Evolutionary conservation across 2,888 invertebrate genomes (phyloP), one percentile per base, ranked within the genome.

Genomic region (Pterobdella sp.): DNA sequence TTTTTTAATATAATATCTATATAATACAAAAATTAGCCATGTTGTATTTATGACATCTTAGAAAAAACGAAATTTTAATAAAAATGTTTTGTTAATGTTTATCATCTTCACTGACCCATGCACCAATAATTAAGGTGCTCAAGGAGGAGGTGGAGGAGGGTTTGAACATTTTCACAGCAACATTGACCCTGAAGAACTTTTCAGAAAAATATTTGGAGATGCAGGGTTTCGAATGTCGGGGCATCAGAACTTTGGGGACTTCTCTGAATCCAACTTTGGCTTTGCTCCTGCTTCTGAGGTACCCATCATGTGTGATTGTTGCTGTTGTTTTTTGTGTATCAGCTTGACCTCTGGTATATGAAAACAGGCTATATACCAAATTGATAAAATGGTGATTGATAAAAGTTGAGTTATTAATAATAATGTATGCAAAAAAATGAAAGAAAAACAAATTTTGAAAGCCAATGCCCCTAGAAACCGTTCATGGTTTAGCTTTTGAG

Each of bases 161-260:
- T 79, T 77, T 74, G 74, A 74, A 70, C 72, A 74, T 92, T 0
- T 89, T 89, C 77, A 78, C 37, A 73, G 77, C 42, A 56, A 63
- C 10, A 89, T 96, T 78, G 94, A 97, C 84, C 95, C 97, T 0
- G 96, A 98, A 81, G 96, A 98, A 83, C 84, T 98, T 56, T 97
- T 97, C 85, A 88, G 95, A 72, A 93, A 92, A 85, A 96, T 97
- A 80, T 97, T 97, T 84, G 86, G 86, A 18, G 82, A 85, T 77
- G 80, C 81, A 49, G 83, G 82, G 22, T 81, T 82, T 71, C 78
- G 79, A 49, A 92, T 91, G n/a, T 90, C 91, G 76, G 77, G 79
- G 60, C 64, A 68, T 68, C 52, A 60, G 22, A 85, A 87, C 36
- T 90, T 90, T 81, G 90, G 89, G 76, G 93, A 94, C 81, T 94